phyloP scores from a whole-genome alignment of 2,113 vertebrate species.

The Sus scrofa region T2T-Sscrofa CM000819.6:23947001-23947500 shows the following conservation, averaged over 20 bases:
- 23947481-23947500: fast-evolving
- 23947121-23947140: constrained; percentile 72
- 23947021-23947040: neutral
- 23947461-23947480: neutral
- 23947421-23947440: neutral
- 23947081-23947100: neutral
- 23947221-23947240: constrained; percentile 83
- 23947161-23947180: constrained; percentile 75
- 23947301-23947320: constrained; percentile 67
- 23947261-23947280: constrained; percentile 82
- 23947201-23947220: constrained; percentile 56
- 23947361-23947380: constrained; percentile 31
- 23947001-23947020: neutral
- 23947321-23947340: constrained; percentile 68
- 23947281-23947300: constrained; percentile 62
- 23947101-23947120: neutral
- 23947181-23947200: constrained; percentile 64
- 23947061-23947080: constrained; percentile 49
- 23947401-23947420: neutral
- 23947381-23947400: neutral
- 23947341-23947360: neutral
- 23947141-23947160: constrained; percentile 74
- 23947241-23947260: constrained; percentile 66
- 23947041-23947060: neutral
- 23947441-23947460: neutral